Evolutionary conservation across 2,797 vertebrate species (phyloP), one percentile per base, ranked within the genome.

Genomic region (Strix occidentalis): DNA sequence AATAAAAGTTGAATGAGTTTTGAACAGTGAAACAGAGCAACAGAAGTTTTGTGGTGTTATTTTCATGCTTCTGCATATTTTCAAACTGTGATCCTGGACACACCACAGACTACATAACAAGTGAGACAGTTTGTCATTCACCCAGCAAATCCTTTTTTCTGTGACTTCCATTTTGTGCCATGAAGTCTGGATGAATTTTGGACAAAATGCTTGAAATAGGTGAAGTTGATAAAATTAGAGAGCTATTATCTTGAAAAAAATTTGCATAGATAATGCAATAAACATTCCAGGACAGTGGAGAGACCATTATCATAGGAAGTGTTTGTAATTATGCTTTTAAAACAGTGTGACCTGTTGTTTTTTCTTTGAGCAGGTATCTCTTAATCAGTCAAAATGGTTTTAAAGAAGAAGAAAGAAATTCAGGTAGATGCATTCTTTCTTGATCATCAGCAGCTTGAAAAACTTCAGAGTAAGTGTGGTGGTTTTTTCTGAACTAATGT

Each of bases 381-480:
- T 87, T 35, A 71, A 94, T 94, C 60, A 77, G 25, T 57, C 71
- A 94, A 98, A 93, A 99, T 99, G 99, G 99, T 99, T 97, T 96
- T 98, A 69, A 99, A 99, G 98, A 99, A 99, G 98, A 99, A 97
- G 91, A 98, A 98, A 93, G 98, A 98, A 45, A 77, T 97, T 33
- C 98, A 98, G 74, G 98, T 99, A 48, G 98, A 98, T 94, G 98
- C 98, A 33, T 94, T 99, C 91, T 95, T 96, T 18, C 74, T 99
- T 96, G 97, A 98, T 90, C 96, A 97, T 20, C 97, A 97, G 39
- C 98, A 98, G 53, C 95, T 99, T 60, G 97, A 98, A 89, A 97
- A 92, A 43, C 98, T 99, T 86, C 97, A 93, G 78, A 97, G 99
- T 99, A 98, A 97, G 98, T 95, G 4, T 4, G 2, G 5, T 60